Evolutionary conservation across 2,113 vertebrate species (phyloP).

Genomic region (Bambusicola thoracicus): DNA sequence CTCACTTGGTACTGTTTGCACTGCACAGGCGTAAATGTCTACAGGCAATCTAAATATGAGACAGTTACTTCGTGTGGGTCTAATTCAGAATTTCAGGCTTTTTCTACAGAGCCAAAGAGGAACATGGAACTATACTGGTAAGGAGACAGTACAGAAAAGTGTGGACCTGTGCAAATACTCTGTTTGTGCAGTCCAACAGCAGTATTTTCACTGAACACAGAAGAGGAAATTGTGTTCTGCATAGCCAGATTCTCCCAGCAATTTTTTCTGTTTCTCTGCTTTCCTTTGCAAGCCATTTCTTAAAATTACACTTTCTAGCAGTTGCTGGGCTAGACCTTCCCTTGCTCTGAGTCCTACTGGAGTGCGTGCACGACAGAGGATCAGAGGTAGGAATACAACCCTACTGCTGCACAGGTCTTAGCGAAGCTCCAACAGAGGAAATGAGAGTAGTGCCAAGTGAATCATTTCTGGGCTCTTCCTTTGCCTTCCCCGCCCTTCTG

Average conservation of each 20-base stretch:
- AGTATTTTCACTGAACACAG: background rate
- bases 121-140: background rate
- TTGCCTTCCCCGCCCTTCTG: slow-evolving; percentile 20
- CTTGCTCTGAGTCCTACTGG: background rate
- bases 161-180: background rate
- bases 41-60: background rate
- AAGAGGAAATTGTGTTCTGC: background rate
- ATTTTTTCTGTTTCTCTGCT: background rate
- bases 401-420: slow-evolving; percentile 1
- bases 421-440: background rate
- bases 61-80: background rate
- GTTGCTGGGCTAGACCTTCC: background rate
- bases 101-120: background rate
- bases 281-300: background rate
- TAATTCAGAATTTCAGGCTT: background rate
- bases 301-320: background rate
- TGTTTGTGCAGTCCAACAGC: background rate
- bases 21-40: background rate
- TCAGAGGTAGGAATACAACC: background rate
- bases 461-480: slow-evolving; percentile 47
- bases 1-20: background rate
- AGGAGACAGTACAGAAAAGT: background rate
- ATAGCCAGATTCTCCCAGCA: background rate
- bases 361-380: background rate
- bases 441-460: background rate